These are phyloP conservation scores for Pollenia labialis DNA, from an alignment of 2,888 invertebrate species.

Conservation along the genomic window DNA sequence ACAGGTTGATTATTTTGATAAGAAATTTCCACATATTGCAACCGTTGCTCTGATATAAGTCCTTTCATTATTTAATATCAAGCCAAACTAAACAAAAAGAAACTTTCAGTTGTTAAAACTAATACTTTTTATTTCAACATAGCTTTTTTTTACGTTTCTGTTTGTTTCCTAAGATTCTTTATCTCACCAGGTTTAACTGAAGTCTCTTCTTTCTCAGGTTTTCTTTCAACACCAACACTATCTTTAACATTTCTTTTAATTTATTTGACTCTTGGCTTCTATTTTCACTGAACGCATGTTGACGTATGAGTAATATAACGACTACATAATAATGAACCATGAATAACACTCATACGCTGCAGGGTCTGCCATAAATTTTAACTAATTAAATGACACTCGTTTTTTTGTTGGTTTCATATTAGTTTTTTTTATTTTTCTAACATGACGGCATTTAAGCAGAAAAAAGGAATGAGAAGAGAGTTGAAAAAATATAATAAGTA, in stretches of 20 bases:
- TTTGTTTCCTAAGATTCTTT: too few relatives aligned
- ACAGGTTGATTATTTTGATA: too few relatives aligned
- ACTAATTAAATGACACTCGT: conserved; percentile 32
- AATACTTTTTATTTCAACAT: too few relatives aligned
- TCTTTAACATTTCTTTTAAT: neutral
- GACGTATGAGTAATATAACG: conserved; percentile 20
- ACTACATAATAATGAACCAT: neutral
- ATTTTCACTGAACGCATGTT: neutral
- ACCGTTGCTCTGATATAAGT: too few relatives aligned
- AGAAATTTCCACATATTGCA: too few relatives aligned
- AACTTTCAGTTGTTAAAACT: too few relatives aligned
- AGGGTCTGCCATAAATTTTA: conserved; percentile 29
- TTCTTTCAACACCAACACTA: too few relatives aligned
- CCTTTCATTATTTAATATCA: too few relatives aligned
- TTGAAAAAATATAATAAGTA: conserved; percentile 4
- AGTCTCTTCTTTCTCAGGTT: too few relatives aligned
- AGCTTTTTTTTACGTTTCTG: too few relatives aligned
- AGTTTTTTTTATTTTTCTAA: neutral
- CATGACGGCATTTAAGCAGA: neutral
- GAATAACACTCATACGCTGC: conserved; percentile 29
- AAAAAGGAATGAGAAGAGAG: neutral
- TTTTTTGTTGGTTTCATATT: neutral
- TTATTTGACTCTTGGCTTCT: neutral
- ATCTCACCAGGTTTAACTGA: too few relatives aligned
- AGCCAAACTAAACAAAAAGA: too few relatives aligned